Evolutionary conservation across 2,797 vertebrate genomes (phyloP).

Genomic region (Catamblyrhynchus diadema): DNA sequence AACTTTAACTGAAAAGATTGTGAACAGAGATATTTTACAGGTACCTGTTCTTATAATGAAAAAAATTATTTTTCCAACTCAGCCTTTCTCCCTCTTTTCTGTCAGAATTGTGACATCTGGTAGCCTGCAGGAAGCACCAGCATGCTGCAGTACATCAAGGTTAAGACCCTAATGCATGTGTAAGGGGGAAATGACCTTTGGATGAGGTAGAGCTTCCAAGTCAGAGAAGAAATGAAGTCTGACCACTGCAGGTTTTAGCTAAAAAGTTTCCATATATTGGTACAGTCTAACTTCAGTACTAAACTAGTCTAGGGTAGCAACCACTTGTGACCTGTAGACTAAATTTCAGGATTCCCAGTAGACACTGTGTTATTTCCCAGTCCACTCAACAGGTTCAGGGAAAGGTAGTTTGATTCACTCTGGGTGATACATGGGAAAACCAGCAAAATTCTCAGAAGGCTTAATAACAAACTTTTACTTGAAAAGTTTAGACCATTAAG

Average conservation of each 20-base stretch:
- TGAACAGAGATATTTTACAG: neutral
- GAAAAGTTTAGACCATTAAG: neutral
- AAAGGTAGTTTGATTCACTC: neutral
- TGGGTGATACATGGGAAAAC: fast-evolving
- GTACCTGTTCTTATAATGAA: neutral
- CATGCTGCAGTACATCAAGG: neutral
- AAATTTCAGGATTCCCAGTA: neutral
- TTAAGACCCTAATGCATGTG: neutral
- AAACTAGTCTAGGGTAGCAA: neutral
- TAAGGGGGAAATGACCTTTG: neutral
- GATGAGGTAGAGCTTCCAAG: neutral
- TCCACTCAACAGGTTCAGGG: neutral
- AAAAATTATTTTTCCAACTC: neutral
- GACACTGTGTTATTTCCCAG: neutral
- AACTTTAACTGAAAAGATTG: neutral
- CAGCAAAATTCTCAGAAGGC: neutral
- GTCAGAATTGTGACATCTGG: neutral
- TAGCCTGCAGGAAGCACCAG: neutral
- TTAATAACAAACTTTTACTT: neutral
- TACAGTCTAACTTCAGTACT: neutral
- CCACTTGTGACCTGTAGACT: neutral
- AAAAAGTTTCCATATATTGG: neutral
- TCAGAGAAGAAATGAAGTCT: neutral
- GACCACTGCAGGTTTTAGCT: neutral
- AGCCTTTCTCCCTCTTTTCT: neutral